Evolutionary conservation across 2,113 vertebrate species (phyloP).

Genomic region (Seriola dumerili): DNA sequence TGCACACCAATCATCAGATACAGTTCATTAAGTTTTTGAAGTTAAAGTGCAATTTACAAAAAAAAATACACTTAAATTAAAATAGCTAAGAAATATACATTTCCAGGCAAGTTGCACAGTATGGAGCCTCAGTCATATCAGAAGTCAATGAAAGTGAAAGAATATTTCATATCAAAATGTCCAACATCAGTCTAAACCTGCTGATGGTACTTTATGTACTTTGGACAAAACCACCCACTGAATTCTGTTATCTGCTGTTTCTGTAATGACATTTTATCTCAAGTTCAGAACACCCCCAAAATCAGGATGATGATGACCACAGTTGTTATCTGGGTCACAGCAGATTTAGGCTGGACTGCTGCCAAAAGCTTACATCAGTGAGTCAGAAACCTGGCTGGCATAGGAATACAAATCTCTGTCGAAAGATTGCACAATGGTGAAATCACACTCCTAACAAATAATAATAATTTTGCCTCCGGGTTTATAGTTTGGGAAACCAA

Average conservation of each 20-base stretch:
- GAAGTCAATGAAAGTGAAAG: neutral
- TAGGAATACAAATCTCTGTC: neutral
- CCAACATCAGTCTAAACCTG: neutral
- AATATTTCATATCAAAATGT: neutral
- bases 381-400: conserved; percentile 9
- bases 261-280: neutral
- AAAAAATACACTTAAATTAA: neutral
- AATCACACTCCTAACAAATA: neutral
- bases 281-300: conserved; percentile 34
- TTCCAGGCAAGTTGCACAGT: neutral
- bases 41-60: neutral
- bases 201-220: neutral
- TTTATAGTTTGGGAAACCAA: neutral
- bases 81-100: neutral
- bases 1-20: no score
- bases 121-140: neutral
- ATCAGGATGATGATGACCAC: conserved; percentile 13
- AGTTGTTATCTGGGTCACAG: conserved; percentile 32
- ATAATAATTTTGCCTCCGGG: neutral
- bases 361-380: conserved; percentile 30
- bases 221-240: conserved; percentile 1
- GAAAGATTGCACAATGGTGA: neutral
- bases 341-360: conserved; percentile 38
- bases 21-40: neutral
- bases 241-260: conserved; percentile 3